These are phyloP conservation scores for Chunga burmeisteri DNA, from an alignment of 2,113 vertebrate species.

Conservation along the genomic window DNA sequence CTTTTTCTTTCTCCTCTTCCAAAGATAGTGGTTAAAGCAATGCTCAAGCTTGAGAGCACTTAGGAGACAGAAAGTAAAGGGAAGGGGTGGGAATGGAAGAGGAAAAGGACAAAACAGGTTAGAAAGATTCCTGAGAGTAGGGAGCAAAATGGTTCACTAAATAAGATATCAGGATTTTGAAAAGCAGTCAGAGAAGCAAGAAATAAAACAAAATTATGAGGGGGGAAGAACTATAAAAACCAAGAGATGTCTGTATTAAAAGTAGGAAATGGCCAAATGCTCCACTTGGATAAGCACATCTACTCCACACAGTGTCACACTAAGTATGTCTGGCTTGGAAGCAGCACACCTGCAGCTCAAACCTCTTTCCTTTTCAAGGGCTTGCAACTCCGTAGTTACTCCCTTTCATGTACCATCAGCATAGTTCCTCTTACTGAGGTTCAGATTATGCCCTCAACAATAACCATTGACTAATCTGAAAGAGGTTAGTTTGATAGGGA, in stretches of 20 bases:
- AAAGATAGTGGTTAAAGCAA: neutral
- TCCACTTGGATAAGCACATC: neutral
- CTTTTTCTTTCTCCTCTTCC: neutral
- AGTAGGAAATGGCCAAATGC: neutral
- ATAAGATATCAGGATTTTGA: neutral
- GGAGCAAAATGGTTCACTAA: neutral
- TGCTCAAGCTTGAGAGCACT: neutral
- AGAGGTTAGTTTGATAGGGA: neutral
- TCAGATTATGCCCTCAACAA: neutral
- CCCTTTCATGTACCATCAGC: neutral
- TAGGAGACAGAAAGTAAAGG: neutral
- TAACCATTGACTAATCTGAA: fast-evolving
- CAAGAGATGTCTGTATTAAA: neutral
- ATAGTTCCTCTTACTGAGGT: fast-evolving
- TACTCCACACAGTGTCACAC: neutral
- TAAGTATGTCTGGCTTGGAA: neutral
- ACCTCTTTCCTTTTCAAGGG: neutral
- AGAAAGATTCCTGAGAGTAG: neutral
- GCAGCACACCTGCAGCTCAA: fast-evolving
- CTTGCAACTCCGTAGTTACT: neutral
- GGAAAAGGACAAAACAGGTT: neutral
- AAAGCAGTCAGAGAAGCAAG: neutral
- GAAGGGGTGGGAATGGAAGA: neutral
- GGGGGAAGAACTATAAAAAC: neutral
- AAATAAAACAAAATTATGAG: neutral